Percentiles rank a stretch among this genome's conserved stretches.
Conservation (phyloP, 2,113 vertebrate species). For the Cyprichromis sp. region DNA sequence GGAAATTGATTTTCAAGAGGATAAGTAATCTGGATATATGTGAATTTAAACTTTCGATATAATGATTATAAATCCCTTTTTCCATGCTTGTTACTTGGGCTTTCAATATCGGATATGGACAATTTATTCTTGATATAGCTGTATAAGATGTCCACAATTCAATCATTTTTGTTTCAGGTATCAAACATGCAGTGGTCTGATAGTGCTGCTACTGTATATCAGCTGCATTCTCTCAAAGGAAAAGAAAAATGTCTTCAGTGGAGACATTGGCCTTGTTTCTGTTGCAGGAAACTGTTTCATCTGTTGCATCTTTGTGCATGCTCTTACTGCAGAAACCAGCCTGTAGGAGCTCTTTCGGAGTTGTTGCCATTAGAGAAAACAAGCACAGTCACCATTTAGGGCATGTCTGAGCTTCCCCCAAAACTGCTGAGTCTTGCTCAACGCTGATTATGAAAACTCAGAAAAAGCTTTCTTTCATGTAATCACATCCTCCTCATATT, state of each 20-base stretch:
- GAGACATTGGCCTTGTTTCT: neutral
- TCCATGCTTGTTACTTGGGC: accelerated
- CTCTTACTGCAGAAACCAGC: neutral
- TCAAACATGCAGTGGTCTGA: neutral
- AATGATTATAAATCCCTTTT: neutral
- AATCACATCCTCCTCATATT: neutral
- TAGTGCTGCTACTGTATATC: neutral
- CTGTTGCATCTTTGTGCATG: neutral
- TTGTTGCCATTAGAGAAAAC: neutral
- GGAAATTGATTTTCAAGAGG: neutral
- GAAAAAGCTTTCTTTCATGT: neutral
- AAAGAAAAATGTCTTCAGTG: neutral
- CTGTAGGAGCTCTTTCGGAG: neutral
- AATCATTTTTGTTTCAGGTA: neutral
- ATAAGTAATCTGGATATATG: neutral
- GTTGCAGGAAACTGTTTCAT: neutral
- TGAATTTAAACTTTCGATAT: neutral
- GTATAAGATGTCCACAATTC: neutral
- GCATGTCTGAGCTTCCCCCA: neutral
- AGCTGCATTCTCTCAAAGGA: neutral
- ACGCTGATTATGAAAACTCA: neutral
- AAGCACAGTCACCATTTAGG: accelerated
- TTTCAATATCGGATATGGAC: accelerated
- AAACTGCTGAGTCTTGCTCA: neutral
- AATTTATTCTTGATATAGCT: neutral